Base-by-base conservation (phyloP, 1,140 invertebrate species). In the Megathymus violae region DNA sequence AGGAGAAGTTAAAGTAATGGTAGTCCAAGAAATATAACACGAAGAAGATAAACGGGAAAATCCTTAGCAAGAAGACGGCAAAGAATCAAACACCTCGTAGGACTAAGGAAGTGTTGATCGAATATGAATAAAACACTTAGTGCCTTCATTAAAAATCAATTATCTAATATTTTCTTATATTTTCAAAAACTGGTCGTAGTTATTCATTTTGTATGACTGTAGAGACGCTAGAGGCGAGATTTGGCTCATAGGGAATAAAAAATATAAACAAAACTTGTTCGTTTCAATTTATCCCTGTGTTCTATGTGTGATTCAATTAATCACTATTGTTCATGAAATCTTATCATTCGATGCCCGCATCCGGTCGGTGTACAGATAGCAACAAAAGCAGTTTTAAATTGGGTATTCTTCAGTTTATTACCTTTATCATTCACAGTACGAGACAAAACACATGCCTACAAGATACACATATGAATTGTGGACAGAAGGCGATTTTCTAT, bases 231-330 rank as follows among this genome's bases (percentile, higher is more conserved):
- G 38, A 56, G 51, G 41, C 38, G 51, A 56, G 22, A 5, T 13
- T 27, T 38, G 62, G 58, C 56, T 71, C 69, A 64, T 46, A 15
- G 51, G 60, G 43, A 36, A 60, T 64, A 67, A 56, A 62, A 71
- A 69, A 54, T 52, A 48, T 36, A 17, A 38, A 19, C 48, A 59
- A 62, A 47, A 36, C 14, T 54, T 16, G 9, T 46, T 51, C 44
- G 31, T 63, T 40, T 67, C n/a, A 3, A 44, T 66, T 69, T 51
- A 9, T 51, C 34, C n/a, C 3, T 13, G 6, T 19, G 25, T 47
- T 50, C 27, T 7, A 31, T 31, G 4, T 9, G 4, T 25, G n/a
- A n/a, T n/a, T n/a, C n/a, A n/a, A n/a, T n/a, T n/a, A n/a, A n/a
- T n/a, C n/a, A n/a, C n/a, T n/a, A n/a, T n/a, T n/a, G n/a, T n/a